Percentiles rank a stretch among this genome's conserved stretches.
These are phyloP conservation scores for Leptopilina clavipes DNA, from an alignment of 1,140 invertebrate genomes.

Conservation along the genomic window DNA sequence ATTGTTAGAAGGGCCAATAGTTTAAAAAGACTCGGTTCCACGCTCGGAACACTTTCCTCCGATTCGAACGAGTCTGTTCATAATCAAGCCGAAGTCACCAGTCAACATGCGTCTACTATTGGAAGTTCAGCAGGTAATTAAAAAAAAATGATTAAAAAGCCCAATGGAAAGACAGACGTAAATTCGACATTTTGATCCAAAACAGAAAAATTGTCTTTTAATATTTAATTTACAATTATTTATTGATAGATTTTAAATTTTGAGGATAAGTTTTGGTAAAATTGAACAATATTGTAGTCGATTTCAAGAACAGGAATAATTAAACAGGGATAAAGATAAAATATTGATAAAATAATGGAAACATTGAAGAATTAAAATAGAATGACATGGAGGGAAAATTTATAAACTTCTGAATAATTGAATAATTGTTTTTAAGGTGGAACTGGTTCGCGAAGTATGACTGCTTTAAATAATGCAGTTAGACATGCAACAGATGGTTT, in stretches of 20 bases:
- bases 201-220: not conserved
- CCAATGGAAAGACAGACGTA: not conserved
- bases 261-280: too few species aligned
- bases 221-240: too few species aligned
- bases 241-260: too few species aligned
- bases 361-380: not conserved
- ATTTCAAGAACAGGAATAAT: too few species aligned
- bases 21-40: slow-evolving; percentile 90
- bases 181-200: not conserved
- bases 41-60: slow-evolving; percentile 90
- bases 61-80: slow-evolving; percentile 94
- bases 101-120: slow-evolving; percentile 90
- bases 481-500: slow-evolving; percentile 95
- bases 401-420: not conserved
- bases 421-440: slow-evolving; percentile 64
- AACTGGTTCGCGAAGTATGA: slow-evolving; percentile 92
- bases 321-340: too few species aligned
- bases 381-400: not conserved
- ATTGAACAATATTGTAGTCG: too few species aligned
- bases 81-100: slow-evolving; percentile 88
- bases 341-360: too few species aligned
- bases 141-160: not conserved
- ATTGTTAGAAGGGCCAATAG: slow-evolving; percentile 95
- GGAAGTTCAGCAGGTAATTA: slow-evolving; percentile 78
- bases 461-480: slow-evolving; percentile 92